A percentile compares a stretch with the other conserved stretches of the same genome.
Evolutionary conservation across 2,113 vertebrate species (phyloP).

Genomic region (Salvelinus sp.): DNA sequence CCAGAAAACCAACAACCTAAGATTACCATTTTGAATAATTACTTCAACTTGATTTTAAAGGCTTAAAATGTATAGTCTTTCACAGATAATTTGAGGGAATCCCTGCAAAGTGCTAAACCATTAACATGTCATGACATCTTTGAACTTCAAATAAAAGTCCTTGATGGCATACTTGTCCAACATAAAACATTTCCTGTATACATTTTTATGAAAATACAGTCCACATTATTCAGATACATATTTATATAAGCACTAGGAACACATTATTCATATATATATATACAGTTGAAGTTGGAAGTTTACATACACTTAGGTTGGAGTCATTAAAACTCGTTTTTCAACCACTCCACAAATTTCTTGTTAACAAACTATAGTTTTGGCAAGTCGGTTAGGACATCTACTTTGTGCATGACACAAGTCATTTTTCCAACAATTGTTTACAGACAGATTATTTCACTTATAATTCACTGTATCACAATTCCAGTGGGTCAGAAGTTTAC

Average conservation of each 20-base stretch:
- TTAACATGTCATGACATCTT: conserved; percentile 42
- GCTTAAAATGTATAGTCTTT: conserved; percentile 40
- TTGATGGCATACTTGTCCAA: conserved; percentile 3
- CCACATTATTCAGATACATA: conserved; percentile 20
- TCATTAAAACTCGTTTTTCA: too few species aligned
- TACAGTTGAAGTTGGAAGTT: too few species aligned
- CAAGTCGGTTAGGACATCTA: too few species aligned
- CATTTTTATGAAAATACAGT: conserved; percentile 45
- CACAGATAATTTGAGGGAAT: conserved; percentile 50
- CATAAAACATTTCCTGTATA: background rate
- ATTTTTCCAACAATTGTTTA: too few species aligned
- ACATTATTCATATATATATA: background rate
- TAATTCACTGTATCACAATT: too few species aligned
- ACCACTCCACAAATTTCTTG: too few species aligned
- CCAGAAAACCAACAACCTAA: conserved; percentile 18
- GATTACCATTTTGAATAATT: conserved; percentile 8
- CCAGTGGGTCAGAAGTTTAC: too few species aligned
- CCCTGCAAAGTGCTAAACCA: conserved; percentile 50
- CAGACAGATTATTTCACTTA: too few species aligned
- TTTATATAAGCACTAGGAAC: conserved; percentile 28
- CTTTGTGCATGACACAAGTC: too few species aligned
- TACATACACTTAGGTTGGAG: too few species aligned
- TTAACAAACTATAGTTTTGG: too few species aligned
- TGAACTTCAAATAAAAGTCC: conserved; percentile 47
- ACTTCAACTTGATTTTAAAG: conserved; percentile 36